Base-by-base conservation (phyloP, 2,888 invertebrate genomes). In the Didymodactylos carnosus region DNA sequence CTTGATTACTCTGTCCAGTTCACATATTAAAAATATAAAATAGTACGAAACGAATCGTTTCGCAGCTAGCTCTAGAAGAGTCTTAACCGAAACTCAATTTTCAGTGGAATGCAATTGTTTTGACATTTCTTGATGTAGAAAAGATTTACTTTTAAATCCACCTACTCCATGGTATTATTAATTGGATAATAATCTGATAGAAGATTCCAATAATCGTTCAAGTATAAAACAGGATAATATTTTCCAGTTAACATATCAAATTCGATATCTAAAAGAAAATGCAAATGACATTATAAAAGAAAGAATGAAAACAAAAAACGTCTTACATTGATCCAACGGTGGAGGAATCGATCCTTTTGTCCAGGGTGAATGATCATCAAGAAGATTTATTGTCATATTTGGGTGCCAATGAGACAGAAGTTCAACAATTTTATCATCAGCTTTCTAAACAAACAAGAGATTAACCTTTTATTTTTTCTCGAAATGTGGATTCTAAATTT, bases 181-280 rank as follows among this genome's bases (percentile, higher is more conserved):
- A 98, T 88, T 23, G 83, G 83, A 77, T 79, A 80, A 85, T 95
- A 97, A 80, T 97, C 95, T 76, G 91, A 87, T 82, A 92, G 89
- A 87, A 99, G 89, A 82, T 99, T 99, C 98, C 98, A 99, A 83
- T 94, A 99, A 79, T 95, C 94, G 85, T 99, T 99, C 76, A 91
- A 86, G 82, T 91, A 95, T 69, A 98, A 85, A 62, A 95, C 90
- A 6, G 98, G 98, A 79, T 92, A 90, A 83, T 99, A 99, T 49
- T 88, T 87, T 80, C 88, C 88, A 10, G 90, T 90, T 76, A 88
- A 88, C n/a, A 90, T 89, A 39, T 91, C 87, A 83, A 97, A 95
- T 78, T 90, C 88, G 70, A 97, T 89, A 83, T 89, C 88, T 88
- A 79, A 41, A 79, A 78, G 76, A 62, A 73, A 41, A 51, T 72